Evolutionary conservation across 1,140 invertebrate species (phyloP).

Genomic region (Tribolium castaneum): DNA sequence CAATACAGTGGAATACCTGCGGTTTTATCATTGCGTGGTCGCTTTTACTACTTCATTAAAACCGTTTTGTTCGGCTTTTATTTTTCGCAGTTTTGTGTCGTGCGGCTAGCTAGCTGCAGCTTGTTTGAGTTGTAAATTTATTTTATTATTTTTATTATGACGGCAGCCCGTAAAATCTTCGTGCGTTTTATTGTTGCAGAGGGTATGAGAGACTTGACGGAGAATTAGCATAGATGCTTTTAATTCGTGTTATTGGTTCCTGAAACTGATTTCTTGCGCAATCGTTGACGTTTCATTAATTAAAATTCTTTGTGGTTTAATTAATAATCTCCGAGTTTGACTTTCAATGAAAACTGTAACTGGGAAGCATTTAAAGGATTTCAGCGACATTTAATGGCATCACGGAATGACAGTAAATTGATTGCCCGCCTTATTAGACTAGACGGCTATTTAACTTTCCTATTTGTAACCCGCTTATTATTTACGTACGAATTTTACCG

Average conservation of each 20-base stretch:
- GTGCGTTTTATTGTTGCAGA: conserved; percentile 14
- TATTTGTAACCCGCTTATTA: conserved; percentile 23
- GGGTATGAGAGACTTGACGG: neutral
- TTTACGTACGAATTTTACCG: conserved; percentile 29
- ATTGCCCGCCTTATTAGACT: conserved; percentile 25
- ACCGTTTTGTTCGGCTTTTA: conserved; percentile 40
- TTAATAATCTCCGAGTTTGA: conserved; percentile 20
- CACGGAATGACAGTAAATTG: conserved; percentile 28
- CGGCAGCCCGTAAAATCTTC: conserved; percentile 6
- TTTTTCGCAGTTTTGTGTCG: conserved; percentile 36
- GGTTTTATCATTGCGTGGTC: conserved; percentile 47
- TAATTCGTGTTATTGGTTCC: conserved; percentile 16
- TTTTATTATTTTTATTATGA: conserved; percentile 30
- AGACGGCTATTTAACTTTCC: conserved; percentile 9
- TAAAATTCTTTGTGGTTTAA: conserved; percentile 28
- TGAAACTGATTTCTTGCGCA: conserved; percentile 6
- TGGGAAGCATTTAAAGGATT: conserved; percentile 21
- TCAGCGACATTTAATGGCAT: conserved; percentile 12
- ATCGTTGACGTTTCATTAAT: conserved; percentile 23
- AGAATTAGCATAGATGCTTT: conserved; percentile 21
- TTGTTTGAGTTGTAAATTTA: conserved; percentile 39
- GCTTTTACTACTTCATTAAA: conserved; percentile 48
- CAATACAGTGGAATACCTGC: conserved; percentile 40
- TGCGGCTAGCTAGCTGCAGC: conserved; percentile 36
- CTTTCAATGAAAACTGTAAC: conserved; percentile 30